phyloP scores from a whole-genome alignment of 2,888 invertebrate species.

The Agrilus mali region DNA sequence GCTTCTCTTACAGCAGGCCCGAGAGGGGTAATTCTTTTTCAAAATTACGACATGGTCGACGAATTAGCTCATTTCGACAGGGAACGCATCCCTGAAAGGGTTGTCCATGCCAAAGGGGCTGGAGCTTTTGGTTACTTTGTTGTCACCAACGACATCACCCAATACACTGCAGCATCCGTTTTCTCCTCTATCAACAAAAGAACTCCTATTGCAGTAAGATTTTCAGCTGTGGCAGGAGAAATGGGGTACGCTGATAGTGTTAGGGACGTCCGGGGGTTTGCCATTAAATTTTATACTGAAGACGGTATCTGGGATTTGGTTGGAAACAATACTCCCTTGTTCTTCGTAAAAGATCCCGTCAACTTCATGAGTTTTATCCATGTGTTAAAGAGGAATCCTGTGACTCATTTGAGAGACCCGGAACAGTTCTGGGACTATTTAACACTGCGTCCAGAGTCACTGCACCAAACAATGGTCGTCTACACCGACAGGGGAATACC shows the following conservation, averaged over 20 bases:
- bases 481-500: conserved; percentile 91
- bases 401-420: conserved; percentile 76
- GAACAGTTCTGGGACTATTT: conserved; percentile 97
- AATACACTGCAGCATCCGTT: conserved; percentile 65
- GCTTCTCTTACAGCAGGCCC: conserved; percentile 74
- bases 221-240: conserved; percentile 81
- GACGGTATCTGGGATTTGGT: conserved; percentile 91
- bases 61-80: conserved; percentile 74
- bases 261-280: conserved; percentile 85
- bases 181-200: conserved; percentile 67
- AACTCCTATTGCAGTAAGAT: conserved; percentile 65
- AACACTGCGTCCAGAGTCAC: conserved; percentile 72
- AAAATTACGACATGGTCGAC: conserved; percentile 70
- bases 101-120: conserved; percentile 92
- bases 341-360: conserved; percentile 81
- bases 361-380: conserved; percentile 93
- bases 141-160: conserved; percentile 73
- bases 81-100: conserved; percentile 91
- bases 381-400: conserved; percentile 92
- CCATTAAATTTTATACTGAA: conserved; percentile 86
- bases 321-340: conserved; percentile 86
- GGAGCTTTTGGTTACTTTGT: conserved; percentile 80
- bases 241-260: conserved; percentile 83
- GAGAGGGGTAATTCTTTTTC: conserved; percentile 72
- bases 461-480: conserved; percentile 74